Evolutionary conservation across 2,797 vertebrate genomes (phyloP).

Genomic region (Sebastes umbrosus): DNA sequence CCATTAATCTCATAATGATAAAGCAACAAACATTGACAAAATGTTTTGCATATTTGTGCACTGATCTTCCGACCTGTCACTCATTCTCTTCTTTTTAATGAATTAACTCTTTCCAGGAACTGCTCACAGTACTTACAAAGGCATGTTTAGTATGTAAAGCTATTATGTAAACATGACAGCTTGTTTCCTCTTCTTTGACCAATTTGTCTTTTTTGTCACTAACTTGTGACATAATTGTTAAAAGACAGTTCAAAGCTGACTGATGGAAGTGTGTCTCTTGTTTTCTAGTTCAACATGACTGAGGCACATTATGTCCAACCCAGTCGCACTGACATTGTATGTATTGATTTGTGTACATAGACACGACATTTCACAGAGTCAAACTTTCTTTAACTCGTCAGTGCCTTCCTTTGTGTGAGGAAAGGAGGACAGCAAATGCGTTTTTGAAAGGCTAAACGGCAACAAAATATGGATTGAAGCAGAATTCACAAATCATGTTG

Average conservation of each 20-base stretch:
- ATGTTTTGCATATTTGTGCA: background rate
- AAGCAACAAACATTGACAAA: background rate
- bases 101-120: background rate
- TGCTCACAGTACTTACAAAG: background rate
- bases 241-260: background rate
- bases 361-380: no score
- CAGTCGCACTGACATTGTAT: no score
- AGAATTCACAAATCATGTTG: no score
- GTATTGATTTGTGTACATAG: no score
- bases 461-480: no score
- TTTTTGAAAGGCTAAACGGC: no score
- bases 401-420: no score
- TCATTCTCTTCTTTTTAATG: background rate
- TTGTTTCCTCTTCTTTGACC: background rate
- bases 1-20: background rate
- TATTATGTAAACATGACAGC: background rate
- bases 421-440: no score
- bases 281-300: background rate
- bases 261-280: background rate
- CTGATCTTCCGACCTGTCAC: background rate
- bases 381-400: no score
- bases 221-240: background rate
- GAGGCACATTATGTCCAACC: background rate
- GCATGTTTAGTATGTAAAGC: conserved; percentile 1
- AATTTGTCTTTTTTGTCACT: background rate